These are phyloP conservation scores for Acanthurus tractus DNA, from an alignment of 2,797 vertebrate species.

Conservation along the genomic window DNA sequence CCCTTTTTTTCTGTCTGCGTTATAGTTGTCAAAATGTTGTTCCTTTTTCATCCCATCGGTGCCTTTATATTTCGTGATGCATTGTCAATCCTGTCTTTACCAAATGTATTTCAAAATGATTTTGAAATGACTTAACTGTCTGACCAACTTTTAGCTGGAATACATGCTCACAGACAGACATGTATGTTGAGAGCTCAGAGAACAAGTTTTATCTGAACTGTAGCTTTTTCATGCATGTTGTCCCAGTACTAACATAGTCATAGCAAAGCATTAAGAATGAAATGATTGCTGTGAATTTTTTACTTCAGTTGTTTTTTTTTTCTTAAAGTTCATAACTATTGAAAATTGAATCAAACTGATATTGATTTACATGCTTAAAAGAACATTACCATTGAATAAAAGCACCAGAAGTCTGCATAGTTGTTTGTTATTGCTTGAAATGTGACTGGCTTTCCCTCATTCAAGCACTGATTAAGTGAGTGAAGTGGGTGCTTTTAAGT, in stretches of 20 bases:
- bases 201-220: slow-evolving; percentile 14
- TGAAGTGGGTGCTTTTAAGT: slow-evolving; percentile 14
- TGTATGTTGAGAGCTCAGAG: slow-evolving; percentile 53
- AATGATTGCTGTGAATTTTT: slow-evolving; percentile 18
- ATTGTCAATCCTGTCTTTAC: slow-evolving; percentile 21
- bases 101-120: slow-evolving; percentile 35
- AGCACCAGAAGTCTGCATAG: slow-evolving; percentile 10
- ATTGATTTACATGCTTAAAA: not conserved
- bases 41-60: slow-evolving; percentile 22
- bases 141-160: slow-evolving; percentile 27
- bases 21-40: not conserved
- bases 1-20: not conserved
- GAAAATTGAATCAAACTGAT: not conserved
- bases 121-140: slow-evolving; percentile 37
- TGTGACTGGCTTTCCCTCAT: slow-evolving; percentile 1
- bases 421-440: slow-evolving; percentile 25
- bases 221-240: slow-evolving; percentile 59
- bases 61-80: slow-evolving; percentile 8
- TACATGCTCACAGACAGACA: slow-evolving; percentile 58
- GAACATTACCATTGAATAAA: slow-evolving; percentile 1
- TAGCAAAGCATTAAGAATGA: slow-evolving; percentile 16
- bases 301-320: not conserved
- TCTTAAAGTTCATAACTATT: not conserved
- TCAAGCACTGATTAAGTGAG: slow-evolving; percentile 10
- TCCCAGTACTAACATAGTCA: slow-evolving; percentile 63